A percentile compares a stretch with the other conserved stretches of the same genome.
These are phyloP conservation scores for Delichon dasypus DNA, from an alignment of 2,797 vertebrate species.

Conservation along the genomic window DNA sequence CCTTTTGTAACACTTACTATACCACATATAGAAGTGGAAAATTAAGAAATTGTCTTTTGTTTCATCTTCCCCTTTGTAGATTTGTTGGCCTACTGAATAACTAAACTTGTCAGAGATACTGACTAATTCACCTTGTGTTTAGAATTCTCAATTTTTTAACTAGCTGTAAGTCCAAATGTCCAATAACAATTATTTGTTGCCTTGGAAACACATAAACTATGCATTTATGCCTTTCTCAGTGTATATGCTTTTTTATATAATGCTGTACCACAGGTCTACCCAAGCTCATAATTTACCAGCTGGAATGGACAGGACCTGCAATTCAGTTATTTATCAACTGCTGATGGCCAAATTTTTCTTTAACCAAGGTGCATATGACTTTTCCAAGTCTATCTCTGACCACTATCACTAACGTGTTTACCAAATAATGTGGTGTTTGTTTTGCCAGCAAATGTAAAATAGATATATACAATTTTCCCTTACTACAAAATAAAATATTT, in stretches of 20 bases:
- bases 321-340: not conserved
- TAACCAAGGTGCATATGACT: not conserved
- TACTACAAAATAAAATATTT: not conserved
- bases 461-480: not conserved
- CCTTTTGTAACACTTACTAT: not conserved
- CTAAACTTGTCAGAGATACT: not conserved
- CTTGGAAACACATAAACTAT: not conserved
- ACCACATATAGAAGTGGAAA: not conserved
- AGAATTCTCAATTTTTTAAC: not conserved
- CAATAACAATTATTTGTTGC: not conserved
- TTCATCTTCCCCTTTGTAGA: not conserved
- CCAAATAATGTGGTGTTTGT: accelerated
- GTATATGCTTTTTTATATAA: not conserved
- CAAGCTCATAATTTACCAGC: not conserved
- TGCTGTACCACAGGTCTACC: not conserved
- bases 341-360: not conserved
- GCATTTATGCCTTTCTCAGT: not conserved
- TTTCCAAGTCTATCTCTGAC: not conserved
- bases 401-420: not conserved
- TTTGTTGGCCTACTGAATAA: not conserved
- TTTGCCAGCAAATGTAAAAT: not conserved
- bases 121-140: not conserved
- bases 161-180: not conserved
- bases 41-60: not conserved
- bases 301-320: not conserved